These are phyloP conservation scores for Cephus nigrinus DNA, from an alignment of 2,888 invertebrate genomes.

Conservation along the genomic window DNA sequence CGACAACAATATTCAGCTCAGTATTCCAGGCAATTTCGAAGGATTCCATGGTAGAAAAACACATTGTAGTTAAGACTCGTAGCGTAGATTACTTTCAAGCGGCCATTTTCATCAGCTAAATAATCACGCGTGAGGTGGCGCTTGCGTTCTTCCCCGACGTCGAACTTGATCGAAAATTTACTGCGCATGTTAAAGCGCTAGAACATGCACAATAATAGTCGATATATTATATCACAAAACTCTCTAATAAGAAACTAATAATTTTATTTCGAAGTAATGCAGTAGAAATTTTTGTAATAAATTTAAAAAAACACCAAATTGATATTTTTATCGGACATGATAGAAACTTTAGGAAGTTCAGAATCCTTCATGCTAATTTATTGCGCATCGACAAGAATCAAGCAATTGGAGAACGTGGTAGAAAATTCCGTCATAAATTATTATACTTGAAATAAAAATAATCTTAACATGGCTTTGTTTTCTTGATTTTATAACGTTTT, in stretches of 20 bases:
- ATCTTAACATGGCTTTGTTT: neutral
- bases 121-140: neutral
- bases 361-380: neutral
- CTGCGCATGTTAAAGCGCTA: neutral
- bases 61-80: conserved; percentile 43
- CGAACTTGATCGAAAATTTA: neutral
- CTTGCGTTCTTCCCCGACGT: conserved; percentile 16
- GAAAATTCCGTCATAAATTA: neutral
- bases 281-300: neutral
- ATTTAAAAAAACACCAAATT: neutral
- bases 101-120: conserved; percentile 54
- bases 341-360: neutral
- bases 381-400: neutral
- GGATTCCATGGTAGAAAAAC: conserved; percentile 51
- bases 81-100: conserved; percentile 45
- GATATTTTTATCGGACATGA: neutral
- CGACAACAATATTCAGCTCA: conserved; percentile 30
- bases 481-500: neutral
- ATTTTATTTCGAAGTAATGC: neutral
- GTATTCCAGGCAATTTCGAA: conserved; percentile 37
- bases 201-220: neutral
- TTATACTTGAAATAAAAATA: neutral
- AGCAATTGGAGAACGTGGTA: neutral
- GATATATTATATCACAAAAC: neutral
- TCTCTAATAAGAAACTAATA: neutral